Evolutionary conservation across 35 echinoderm and acorn worm genomes (phyloP).

Genomic region (Ptychodera flava): DNA sequence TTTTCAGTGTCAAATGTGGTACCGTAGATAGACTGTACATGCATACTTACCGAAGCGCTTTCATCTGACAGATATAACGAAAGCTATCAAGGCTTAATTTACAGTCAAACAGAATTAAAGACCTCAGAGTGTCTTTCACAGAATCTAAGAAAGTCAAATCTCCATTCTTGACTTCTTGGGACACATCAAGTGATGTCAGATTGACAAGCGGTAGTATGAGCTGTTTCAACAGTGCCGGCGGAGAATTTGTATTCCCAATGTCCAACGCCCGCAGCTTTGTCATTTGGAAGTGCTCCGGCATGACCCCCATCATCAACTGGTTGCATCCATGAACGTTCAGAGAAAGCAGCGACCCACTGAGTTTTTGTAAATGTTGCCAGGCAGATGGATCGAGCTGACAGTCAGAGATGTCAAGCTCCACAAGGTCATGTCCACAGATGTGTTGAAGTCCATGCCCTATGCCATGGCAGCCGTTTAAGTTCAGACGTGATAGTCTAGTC

Average conservation of each 20-base stretch:
- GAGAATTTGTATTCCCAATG: constrained; percentile 62
- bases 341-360: constrained; percentile 31
- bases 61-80: constrained; percentile 34
- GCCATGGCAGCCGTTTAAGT: constrained; percentile 43
- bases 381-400: constrained; percentile 44
- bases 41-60: constrained; percentile 53
- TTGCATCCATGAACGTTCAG: constrained; percentile 15
- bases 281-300: constrained; percentile 46
- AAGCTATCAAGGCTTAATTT: constrained; percentile 27
- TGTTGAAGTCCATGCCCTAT: constrained; percentile 36
- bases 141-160: constrained; percentile 64
- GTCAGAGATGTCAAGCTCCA: constrained; percentile 60
- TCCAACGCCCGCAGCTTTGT: constrained; percentile 52
- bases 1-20: no score
- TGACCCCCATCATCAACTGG: not conserved
- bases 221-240: constrained; percentile 50
- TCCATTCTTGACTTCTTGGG: constrained; percentile 69
- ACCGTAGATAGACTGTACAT: no score
- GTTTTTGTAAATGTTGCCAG: constrained; percentile 47
- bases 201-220: constrained; percentile 42
- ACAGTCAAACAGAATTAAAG: constrained; percentile 82
- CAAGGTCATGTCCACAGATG: constrained; percentile 47
- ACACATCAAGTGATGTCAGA: constrained; percentile 63
- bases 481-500: constrained; percentile 44
- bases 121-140: constrained; percentile 37